Percentiles rank a stretch among this genome's conserved stretches.
phyloP scores from a whole-genome alignment of 92 coral and sea anemone species.

The Palythoa heliodiscus region DNA sequence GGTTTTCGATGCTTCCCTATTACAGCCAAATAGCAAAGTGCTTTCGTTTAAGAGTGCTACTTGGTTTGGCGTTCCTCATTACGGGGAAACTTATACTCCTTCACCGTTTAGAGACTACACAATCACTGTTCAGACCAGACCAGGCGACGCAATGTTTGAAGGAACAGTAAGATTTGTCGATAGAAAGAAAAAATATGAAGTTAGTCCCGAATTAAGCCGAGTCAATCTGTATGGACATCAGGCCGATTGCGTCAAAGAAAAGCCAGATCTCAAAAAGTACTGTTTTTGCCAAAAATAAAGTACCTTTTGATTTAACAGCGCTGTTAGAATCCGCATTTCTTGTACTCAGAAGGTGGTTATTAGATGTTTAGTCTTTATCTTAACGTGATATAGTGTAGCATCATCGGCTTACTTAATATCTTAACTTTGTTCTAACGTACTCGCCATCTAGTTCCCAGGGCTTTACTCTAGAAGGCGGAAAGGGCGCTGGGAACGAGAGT shows the following conservation, averaged over 20 bases:
- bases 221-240: constrained; percentile 28
- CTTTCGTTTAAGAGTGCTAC: constrained; percentile 13
- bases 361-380: too few species aligned
- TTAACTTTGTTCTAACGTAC: too few species aligned
- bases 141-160: constrained; percentile 31
- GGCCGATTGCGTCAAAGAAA: constrained; percentile 34
- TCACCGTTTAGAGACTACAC: constrained; percentile 32
- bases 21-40: constrained; percentile 15
- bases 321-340: too few species aligned
- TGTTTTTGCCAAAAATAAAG: constrained; percentile 12
- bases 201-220: constrained; percentile 26
- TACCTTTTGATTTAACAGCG: not conserved
- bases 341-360: too few species aligned
- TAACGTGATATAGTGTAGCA: too few species aligned
- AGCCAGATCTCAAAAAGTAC: constrained; percentile 23
- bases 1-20: constrained; percentile 6
- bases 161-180: constrained; percentile 21
- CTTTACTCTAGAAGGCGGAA: too few species aligned
- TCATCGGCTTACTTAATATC: too few species aligned
- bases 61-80: constrained; percentile 22
- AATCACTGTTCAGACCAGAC: constrained; percentile 7
- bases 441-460: too few species aligned
- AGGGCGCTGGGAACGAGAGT: too few species aligned
- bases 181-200: constrained; percentile 14
- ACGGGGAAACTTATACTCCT: not conserved